Evolutionary conservation across 2,888 invertebrate genomes (phyloP).

Genomic region (Hypomecis punctinalis): DNA sequence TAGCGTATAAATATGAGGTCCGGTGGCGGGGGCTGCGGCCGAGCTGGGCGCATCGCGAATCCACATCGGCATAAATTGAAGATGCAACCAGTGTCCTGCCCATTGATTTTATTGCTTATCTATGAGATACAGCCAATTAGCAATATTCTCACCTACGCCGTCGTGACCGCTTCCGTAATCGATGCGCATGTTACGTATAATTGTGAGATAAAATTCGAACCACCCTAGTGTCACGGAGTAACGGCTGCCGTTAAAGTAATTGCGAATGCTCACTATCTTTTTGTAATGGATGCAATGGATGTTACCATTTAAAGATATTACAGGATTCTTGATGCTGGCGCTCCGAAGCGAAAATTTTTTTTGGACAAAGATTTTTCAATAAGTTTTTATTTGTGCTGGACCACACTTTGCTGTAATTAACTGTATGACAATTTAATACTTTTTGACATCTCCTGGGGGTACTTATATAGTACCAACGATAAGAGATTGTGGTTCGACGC

Average conservation of each 20-base stretch:
- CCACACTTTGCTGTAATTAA: neutral
- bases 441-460: slow-evolving; percentile 14
- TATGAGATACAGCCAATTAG: slow-evolving; percentile 80
- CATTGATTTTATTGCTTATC: slow-evolving; percentile 82
- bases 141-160: slow-evolving; percentile 70
- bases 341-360: slow-evolving; percentile 5
- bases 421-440: neutral
- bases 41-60: slow-evolving; percentile 80
- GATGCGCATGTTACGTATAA: slow-evolving; percentile 63
- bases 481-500: slow-evolving; percentile 18
- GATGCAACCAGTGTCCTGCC: slow-evolving; percentile 82
- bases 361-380: neutral
- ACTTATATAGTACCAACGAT: slow-evolving; percentile 31
- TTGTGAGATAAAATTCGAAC: slow-evolving; percentile 55
- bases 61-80: slow-evolving; percentile 81
- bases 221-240: slow-evolving; percentile 46
- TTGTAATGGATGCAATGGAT: slow-evolving; percentile 20
- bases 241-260: slow-evolving; percentile 28
- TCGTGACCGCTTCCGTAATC: slow-evolving; percentile 70
- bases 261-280: slow-evolving; percentile 20
- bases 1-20: slow-evolving; percentile 84
- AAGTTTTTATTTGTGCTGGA: neutral
- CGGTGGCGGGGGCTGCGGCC: slow-evolving; percentile 82
- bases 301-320: slow-evolving; percentile 21
- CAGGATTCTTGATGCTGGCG: slow-evolving; percentile 7